Evolutionary conservation across 2,797 vertebrate genomes (phyloP), one percentile per base, ranked within the genome.

Genomic region (Molossus molossus): DNA sequence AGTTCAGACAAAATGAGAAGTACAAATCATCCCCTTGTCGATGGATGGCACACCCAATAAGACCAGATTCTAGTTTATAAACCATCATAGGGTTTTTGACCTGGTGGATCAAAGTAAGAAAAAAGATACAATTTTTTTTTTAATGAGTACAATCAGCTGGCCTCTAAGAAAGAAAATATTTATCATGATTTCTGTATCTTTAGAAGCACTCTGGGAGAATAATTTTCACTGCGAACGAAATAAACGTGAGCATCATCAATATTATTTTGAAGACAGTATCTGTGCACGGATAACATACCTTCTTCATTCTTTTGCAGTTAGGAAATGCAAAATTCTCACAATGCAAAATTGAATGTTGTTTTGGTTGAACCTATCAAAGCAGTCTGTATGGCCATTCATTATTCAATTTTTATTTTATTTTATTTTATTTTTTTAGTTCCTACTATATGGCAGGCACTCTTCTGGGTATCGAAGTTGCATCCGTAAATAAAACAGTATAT

Each of bases 1-100:
- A 57, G 14, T 87, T 76, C 58, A 80, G 4, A 82, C 20, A 75
- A 65, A 94, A 67, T 72, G n/a, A 87, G 7, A 93, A 82, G 18
- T 55, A 70, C 29, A 50, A 11, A 73, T 82, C 12, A 85, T 91
- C 8, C 27, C 40, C 11, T 69, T 69, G 4, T 93, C 45, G 18
- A 76, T 62, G 29, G 10, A 14, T 27, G 11, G 9, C 33, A 64
- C 6, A 8, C 6, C 67, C 21, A 57, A 21, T 62, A 65, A 90
- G 21, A 60, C 25, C 23, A 13, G 27, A 15, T 72, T 86, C 25
- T 65, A 60, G 14, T 91, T 90, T 60, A 64, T 33, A 70, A 50
- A 62, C 10, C 20, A 62, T 5, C 12, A 17, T 55, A 21, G 0
- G 62, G 8, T 9, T 62, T 73, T 73, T 50, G 60, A 60, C 18